Conservation (phyloP, 2,113 vertebrate species). For the Morone saxatilis region DNA sequence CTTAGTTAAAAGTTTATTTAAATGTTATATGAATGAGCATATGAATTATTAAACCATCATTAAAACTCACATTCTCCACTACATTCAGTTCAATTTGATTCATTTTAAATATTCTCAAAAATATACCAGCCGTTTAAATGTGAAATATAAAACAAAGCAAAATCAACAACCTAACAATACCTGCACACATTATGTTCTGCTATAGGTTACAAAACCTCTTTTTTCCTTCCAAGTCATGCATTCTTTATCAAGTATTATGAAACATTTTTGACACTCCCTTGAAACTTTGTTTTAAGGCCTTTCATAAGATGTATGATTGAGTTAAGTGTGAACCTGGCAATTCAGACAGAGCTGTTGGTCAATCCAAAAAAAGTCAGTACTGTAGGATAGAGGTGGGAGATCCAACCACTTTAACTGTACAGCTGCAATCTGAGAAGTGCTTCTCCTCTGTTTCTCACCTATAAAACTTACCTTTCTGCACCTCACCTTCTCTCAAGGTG, state of each 20-base stretch:
- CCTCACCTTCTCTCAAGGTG: not conserved
- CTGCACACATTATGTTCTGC: no score
- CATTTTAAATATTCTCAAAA: no score
- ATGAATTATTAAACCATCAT: not conserved
- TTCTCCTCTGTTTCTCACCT: not conserved
- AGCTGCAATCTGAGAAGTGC: not conserved
- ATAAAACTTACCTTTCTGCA: not conserved
- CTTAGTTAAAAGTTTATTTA: not conserved
- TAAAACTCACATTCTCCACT: no score
- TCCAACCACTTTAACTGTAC: not conserved
- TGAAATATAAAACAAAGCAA: no score
- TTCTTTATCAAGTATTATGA: slow-evolving; percentile 12
- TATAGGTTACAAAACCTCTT: not conserved
- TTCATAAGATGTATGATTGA: slow-evolving; percentile 1
- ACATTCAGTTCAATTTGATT: no score
- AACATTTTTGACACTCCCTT: not conserved
- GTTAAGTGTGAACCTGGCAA: not conserved
- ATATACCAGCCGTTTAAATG: no score
- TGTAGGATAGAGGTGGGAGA: not conserved
- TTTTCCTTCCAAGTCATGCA: not conserved
- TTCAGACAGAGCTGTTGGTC: not conserved
- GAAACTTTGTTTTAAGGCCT: slow-evolving; percentile 8
- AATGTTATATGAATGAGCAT: not conserved
- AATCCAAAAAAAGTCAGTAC: not conserved
- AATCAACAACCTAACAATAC: no score